Percentiles rank a stretch among this genome's conserved stretches.
These are phyloP conservation scores for Dysidea cf. avara DNA, from an alignment of 37 sponge, comb jelly and placozoan species.

Conservation along the genomic window DNA sequence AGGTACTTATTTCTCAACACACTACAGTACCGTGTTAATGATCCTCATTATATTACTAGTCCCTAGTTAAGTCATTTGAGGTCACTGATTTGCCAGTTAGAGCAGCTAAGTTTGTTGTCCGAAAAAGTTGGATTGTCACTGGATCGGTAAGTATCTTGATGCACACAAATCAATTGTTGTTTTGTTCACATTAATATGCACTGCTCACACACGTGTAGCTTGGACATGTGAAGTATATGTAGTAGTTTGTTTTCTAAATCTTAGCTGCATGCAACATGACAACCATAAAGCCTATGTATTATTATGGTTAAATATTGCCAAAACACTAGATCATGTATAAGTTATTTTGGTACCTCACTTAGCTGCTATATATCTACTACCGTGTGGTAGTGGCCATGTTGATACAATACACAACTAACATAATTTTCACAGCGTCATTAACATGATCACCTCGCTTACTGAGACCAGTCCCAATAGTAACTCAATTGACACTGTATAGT, in stretches of 20 bases:
- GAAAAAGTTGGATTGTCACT: constrained; percentile 95
- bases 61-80: constrained; percentile 88
- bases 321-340: too few relatives aligned
- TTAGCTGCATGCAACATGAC: not conserved
- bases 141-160: constrained; percentile 71
- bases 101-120: constrained; percentile 87
- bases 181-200: not conserved
- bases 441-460: too few relatives aligned
- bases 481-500: too few relatives aligned
- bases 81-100: constrained; percentile 89
- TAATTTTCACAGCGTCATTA: too few relatives aligned
- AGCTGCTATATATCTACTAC: too few relatives aligned
- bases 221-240: not conserved
- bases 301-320: too few relatives aligned
- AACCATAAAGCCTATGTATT: constrained; percentile 5
- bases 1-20: constrained; percentile 24
- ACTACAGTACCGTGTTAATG: too few relatives aligned
- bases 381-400: too few relatives aligned
- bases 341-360: too few relatives aligned
- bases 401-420: too few relatives aligned
- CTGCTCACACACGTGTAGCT: not conserved
- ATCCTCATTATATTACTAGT: constrained; percentile 14
- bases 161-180: not conserved
- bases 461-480: too few relatives aligned
- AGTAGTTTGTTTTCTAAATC: not conserved